Conservation (phyloP, 2,113 vertebrate species). For the Emydocephalus ijimae region DNA sequence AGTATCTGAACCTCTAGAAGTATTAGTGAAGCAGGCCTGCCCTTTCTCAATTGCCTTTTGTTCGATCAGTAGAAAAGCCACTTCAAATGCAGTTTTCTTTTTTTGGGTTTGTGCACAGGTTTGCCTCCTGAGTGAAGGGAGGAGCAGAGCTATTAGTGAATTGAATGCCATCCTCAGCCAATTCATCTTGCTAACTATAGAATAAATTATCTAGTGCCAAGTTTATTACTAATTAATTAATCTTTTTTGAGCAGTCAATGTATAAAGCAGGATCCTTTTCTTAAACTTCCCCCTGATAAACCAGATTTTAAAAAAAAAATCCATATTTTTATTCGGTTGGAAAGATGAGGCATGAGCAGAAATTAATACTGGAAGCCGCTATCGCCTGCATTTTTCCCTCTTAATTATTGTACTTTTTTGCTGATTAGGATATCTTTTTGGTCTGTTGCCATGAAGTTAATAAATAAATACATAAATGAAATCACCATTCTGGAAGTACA, state of each 20-base stretch:
- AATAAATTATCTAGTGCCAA: background rate
- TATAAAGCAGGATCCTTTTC: background rate
- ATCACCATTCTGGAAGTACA: background rate
- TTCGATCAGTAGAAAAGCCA: background rate
- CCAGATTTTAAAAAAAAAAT: background rate
- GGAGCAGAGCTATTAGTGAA: background rate
- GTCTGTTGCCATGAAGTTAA: background rate
- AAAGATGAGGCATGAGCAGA: background rate
- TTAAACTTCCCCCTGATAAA: background rate
- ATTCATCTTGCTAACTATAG: background rate
- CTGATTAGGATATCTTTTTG: background rate
- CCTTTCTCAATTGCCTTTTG: background rate
- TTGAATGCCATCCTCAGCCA: background rate
- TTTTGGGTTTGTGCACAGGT: background rate
- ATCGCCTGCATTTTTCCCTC: background rate
- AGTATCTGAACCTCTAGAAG: background rate
- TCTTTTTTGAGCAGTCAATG: background rate
- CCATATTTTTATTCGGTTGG: background rate
- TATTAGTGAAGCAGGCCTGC: background rate
- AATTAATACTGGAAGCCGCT: background rate
- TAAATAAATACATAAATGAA: background rate
- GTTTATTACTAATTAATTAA: background rate
- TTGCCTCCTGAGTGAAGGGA: background rate
- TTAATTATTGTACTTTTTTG: background rate
- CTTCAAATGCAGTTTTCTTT: background rate